Evolutionary conservation across 2,797 vertebrate genomes (phyloP), one percentile per base, ranked within the genome.

Genomic region (Danionella dracula): DNA sequence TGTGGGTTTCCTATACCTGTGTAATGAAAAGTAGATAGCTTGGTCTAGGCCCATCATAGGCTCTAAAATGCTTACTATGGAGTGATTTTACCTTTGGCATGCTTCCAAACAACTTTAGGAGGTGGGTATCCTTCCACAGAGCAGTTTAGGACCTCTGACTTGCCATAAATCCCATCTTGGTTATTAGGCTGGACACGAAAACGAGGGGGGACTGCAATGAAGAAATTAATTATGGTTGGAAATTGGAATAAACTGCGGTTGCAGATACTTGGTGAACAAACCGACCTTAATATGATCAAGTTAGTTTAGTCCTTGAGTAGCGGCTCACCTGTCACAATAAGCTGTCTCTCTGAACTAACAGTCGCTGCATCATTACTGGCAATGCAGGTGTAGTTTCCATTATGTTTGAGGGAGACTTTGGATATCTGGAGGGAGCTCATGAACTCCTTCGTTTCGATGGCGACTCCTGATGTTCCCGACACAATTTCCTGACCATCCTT

Each of bases 371-470:
- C 95, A 0, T 99, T 99, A 51, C 97, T 88, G 23, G 97, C 97
- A 0, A 99, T 94, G 84, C 97, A 99, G 63, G 96, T 99, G 57
- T 99, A 99, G 76, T 99, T 99, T 48, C 97, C 97, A 0, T 99
- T 99, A 85, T 99, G 97, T 88, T 97, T 90, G 6, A 97, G 90
- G 0, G 97, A 98, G 16, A 99, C 92, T 83, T 99, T 96, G 83
- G 94, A 96, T 79, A 99, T 98, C 72, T 96, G 85, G 65, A 99
- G 78, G 1, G 97, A 99, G 86, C 97, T 99, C 76, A 96, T 99
- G 84, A 99, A 99, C 84, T 99, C 96, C 0, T 98, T 99, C 86
- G 97, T 99, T 87, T 99, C 97, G 29, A 99, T 97, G 1, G 95
- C 96, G 85, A 99, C 93, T 0, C 96, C 96, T 0, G 96, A 93